A percentile compares a stretch with the other conserved stretches of the same genome.
Conservation (phyloP, 2,888 invertebrate genomes). For the Clunio marinus region DNA sequence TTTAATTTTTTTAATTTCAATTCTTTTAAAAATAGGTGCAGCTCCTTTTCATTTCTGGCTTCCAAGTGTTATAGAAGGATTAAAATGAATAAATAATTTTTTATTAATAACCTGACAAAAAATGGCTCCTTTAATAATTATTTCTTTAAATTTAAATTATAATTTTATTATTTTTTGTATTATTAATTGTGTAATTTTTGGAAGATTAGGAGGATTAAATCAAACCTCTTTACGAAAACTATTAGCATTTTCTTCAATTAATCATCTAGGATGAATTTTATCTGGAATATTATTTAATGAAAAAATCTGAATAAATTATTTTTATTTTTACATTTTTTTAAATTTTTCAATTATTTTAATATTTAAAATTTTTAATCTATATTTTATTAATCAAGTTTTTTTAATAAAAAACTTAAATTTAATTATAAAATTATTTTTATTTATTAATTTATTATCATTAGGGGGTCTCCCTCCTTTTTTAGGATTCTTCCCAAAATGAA, state of each 20-base stretch:
- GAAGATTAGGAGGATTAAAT: constrained; percentile 55
- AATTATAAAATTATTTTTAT: constrained; percentile 53
- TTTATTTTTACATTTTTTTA: constrained; percentile 53
- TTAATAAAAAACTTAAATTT: constrained; percentile 47
- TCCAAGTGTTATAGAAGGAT: constrained; percentile 57
- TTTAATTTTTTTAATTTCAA: constrained; percentile 41
- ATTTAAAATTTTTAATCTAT: constrained; percentile 54
- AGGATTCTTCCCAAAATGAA: constrained; percentile 61
- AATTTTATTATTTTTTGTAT: constrained; percentile 52
- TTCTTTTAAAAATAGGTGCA: constrained; percentile 57
- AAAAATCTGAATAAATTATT: constrained; percentile 53
- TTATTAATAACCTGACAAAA: constrained; percentile 62
- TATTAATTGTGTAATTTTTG: constrained; percentile 53
- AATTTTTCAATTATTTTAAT: constrained; percentile 52
- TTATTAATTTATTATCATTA: constrained; percentile 57
- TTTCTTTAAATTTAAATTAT: constrained; percentile 53
- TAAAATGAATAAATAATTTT: constrained; percentile 57
- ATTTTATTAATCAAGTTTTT: constrained; percentile 55
- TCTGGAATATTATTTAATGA: constrained; percentile 52
- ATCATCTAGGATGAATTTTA: constrained; percentile 60
- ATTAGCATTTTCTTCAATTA: constrained; percentile 61
- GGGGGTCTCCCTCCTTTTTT: constrained; percentile 59
- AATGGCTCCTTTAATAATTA: constrained; percentile 58
- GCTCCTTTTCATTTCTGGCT: constrained; percentile 60
- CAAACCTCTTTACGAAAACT: constrained; percentile 58